Evolutionary conservation across 2,888 invertebrate species (phyloP), one percentile per base, ranked within the genome.

Genomic region (Brachypterus glaber): DNA sequence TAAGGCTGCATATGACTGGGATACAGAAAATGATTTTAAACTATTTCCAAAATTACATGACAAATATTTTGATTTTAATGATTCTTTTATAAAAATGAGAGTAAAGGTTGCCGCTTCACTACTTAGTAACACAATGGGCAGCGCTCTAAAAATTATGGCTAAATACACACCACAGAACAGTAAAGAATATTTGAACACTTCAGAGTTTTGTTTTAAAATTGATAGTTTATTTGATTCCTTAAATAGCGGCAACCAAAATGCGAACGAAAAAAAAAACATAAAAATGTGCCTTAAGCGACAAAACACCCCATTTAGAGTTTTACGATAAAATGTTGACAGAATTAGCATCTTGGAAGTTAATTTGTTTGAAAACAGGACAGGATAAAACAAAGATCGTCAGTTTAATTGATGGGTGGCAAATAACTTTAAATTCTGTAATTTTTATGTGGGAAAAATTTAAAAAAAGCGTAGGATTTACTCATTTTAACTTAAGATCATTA

Each of bases 61-160:
- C 3, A 21, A 35, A 16, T 13, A 37, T 18, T 43, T 38, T 27
- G 40, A 40, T 30, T n/a, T 40, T 33, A 15, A 17, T 24, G 37
- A 34, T 13, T 33, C 29, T n/a, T 37, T 30, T 26, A 16, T 40
- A 4, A 41, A 44, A 38, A 44, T 44, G 34, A 44, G 34, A 30
- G 36, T 43, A 11, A 37, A 43, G 16, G 30, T 40, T 4, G 40
- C 38, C 17, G 42, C 37, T 34, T 31, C 36, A 17, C 36, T 36
- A 16, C 12, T 45, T 31, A 43, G 43, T 17, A 18, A 39, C 21
- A 32, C 41, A 3, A 30, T 46, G 16, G 39, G 39, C 13, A 37
- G 40, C 18, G 33, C 39, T 8, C 41, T 43, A 9, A 35, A 41
- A 25, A 39, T 39, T n/a, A n/a, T n/a, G n/a, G n/a, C n/a, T n/a